These are phyloP conservation scores for Globia sparganii DNA, from an alignment of 2,888 invertebrate species.

Conservation along the genomic window DNA sequence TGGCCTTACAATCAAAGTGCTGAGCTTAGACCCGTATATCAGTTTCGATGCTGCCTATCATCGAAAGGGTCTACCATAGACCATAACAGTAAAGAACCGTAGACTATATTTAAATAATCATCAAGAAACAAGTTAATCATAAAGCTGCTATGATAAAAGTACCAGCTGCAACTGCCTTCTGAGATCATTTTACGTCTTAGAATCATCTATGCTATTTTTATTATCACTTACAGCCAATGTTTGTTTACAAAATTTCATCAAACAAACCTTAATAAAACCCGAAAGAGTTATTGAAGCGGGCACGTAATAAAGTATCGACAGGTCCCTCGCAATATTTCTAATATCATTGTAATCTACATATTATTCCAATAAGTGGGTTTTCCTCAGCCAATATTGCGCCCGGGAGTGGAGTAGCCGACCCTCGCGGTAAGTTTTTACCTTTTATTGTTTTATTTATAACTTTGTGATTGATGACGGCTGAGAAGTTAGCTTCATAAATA, in stretches of 20 bases:
- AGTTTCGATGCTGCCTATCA: too few species aligned
- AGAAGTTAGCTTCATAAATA: slow-evolving; percentile 89
- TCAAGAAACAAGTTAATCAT: too few species aligned
- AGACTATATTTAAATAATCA: background rate
- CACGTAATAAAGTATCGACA: slow-evolving; percentile 81
- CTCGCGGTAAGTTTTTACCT: slow-evolving; percentile 88
- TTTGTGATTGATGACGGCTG: slow-evolving; percentile 90
- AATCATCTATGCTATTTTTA: slow-evolving; percentile 2
- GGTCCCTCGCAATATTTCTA: slow-evolving; percentile 83
- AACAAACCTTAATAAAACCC: slow-evolving; percentile 58
- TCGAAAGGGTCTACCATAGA: background rate
- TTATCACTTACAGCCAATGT: slow-evolving; percentile 30
- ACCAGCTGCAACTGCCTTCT: too few species aligned
- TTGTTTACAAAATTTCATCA: slow-evolving; percentile 56
- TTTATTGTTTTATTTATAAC: slow-evolving; percentile 91
- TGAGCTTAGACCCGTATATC: background rate
- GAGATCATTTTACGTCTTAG: background rate
- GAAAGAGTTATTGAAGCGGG: slow-evolving; percentile 78
- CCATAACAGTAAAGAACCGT: background rate
- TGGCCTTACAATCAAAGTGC: background rate
- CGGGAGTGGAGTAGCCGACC: slow-evolving; percentile 83
- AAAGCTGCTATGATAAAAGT: too few species aligned
- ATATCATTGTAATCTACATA: slow-evolving; percentile 89
- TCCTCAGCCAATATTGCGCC: slow-evolving; percentile 85
- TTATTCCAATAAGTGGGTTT: slow-evolving; percentile 90